Conservation (phyloP, 92 coral and sea anemone genomes). For the Paragorgia papillata region DNA sequence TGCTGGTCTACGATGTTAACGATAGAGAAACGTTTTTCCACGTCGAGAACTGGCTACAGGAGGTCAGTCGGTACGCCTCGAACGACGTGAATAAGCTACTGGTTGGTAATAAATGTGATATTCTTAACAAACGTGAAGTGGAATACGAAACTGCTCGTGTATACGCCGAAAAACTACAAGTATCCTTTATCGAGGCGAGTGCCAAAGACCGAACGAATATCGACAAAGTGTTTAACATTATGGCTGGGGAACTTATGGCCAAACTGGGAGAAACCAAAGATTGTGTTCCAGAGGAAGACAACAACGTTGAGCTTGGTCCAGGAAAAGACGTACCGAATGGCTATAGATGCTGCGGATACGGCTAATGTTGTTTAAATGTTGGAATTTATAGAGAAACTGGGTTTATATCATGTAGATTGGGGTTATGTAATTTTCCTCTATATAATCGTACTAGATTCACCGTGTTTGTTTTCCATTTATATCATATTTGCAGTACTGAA, state of each 20-base stretch:
- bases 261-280: slow-evolving; percentile 62
- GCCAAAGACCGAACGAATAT: slow-evolving; percentile 96
- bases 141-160: slow-evolving; percentile 75
- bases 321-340: slow-evolving; percentile 9
- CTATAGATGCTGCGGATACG: slow-evolving; percentile 35
- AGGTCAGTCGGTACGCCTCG: slow-evolving; percentile 82
- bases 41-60: slow-evolving; percentile 83
- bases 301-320: slow-evolving; percentile 21
- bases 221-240: slow-evolving; percentile 80
- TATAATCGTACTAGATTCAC: background rate
- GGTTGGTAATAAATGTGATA: slow-evolving; percentile 94
- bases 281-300: background rate
- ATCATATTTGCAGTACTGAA: background rate
- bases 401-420: background rate
- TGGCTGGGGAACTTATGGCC: slow-evolving; percentile 87
- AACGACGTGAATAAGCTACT: slow-evolving; percentile 84
- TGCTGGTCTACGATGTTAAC: slow-evolving; percentile 89
- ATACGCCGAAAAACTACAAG: slow-evolving; percentile 77
- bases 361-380: too few species aligned
- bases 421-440: background rate
- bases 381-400: background rate
- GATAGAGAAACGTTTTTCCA: slow-evolving; percentile 84
- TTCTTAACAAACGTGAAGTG: slow-evolving; percentile 77
- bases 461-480: background rate
- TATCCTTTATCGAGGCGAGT: slow-evolving; percentile 95